Percentiles rank a stretch among this genome's conserved stretches.
These are phyloP conservation scores for Nomada fucata DNA, from an alignment of 2,888 invertebrate genomes.

Conservation along the genomic window DNA sequence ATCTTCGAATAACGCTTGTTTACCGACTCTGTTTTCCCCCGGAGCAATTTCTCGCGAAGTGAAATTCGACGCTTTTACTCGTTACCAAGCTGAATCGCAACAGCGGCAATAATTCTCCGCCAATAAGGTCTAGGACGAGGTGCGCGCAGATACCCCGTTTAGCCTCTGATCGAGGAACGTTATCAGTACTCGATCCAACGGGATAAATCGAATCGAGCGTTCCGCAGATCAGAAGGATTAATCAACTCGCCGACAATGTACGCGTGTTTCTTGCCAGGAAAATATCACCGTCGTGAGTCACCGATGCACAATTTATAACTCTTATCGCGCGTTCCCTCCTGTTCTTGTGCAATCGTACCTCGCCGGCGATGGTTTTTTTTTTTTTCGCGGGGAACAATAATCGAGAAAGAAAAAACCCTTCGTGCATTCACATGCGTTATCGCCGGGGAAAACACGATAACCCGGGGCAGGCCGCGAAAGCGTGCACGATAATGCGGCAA, in stretches of 20 bases:
- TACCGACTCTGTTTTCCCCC: conserved; percentile 11
- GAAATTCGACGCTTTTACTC: background rate
- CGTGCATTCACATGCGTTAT: conserved; percentile 41
- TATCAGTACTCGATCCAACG: conserved; percentile 18
- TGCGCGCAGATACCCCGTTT: background rate
- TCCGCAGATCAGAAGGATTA: conserved; percentile 9
- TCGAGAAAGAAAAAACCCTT: conserved; percentile 34
- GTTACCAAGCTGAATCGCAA: background rate
- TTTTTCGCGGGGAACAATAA: conserved; percentile 14
- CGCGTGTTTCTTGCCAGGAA: background rate
- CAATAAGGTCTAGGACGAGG: conserved; percentile 43
- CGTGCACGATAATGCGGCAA: conserved; percentile 58
- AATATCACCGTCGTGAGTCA: background rate
- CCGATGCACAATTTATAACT: conserved; percentile 15
- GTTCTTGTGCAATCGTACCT: conserved; percentile 6
- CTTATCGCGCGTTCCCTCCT: background rate
- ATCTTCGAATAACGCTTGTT: conserved; percentile 27
- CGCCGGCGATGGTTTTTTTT: conserved; percentile 4
- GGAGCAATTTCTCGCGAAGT: background rate
- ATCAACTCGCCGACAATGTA: background rate
- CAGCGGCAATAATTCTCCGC: background rate
- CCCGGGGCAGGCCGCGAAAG: conserved; percentile 38
- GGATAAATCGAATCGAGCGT: conserved; percentile 42
- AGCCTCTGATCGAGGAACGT: background rate
- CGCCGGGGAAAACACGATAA: conserved; percentile 38